These are phyloP conservation scores for Eulemur rufifrons DNA, from an alignment of 2,113 vertebrate genomes.

Conservation along the genomic window DNA sequence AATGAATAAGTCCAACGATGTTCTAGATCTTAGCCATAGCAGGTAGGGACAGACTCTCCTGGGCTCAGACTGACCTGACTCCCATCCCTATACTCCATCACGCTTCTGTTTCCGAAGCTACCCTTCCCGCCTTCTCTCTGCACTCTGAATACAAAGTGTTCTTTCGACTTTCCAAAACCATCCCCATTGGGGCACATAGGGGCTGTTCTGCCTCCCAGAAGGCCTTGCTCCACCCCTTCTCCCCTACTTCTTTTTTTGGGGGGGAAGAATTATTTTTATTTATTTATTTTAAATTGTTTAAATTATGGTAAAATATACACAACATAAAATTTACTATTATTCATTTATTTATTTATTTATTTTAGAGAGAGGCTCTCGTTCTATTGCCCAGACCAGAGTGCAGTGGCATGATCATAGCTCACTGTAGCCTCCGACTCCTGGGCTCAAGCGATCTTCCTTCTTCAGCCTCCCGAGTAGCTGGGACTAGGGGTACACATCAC, in stretches of 20 bases:
- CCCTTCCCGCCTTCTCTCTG: not conserved
- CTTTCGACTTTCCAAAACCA: not conserved
- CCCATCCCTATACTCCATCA: not conserved
- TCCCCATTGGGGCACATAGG: too few relatives aligned
- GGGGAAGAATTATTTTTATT: not conserved
- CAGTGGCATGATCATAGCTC: too few relatives aligned
- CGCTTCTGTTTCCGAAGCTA: not conserved
- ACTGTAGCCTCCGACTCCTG: too few relatives aligned
- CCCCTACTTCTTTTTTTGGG: not conserved
- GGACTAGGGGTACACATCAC: too few relatives aligned
- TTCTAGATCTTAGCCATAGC: not conserved
- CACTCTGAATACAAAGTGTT: not conserved
- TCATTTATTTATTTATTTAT: not conserved
- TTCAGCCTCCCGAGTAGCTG: too few relatives aligned
- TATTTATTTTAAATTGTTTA: not conserved
- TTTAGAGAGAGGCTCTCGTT: too few relatives aligned
- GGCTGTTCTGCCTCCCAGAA: not conserved
- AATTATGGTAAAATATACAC: not conserved
- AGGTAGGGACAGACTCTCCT: not conserved
- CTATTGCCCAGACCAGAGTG: too few relatives aligned
- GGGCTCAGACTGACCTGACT: not conserved
- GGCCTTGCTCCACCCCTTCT: not conserved
- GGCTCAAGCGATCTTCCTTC: too few relatives aligned
- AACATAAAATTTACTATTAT: not conserved
- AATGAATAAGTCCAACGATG: not conserved